Evolutionary conservation across 1,140 invertebrate species (phyloP).

Genomic region (Leptopilina boulardi): DNA sequence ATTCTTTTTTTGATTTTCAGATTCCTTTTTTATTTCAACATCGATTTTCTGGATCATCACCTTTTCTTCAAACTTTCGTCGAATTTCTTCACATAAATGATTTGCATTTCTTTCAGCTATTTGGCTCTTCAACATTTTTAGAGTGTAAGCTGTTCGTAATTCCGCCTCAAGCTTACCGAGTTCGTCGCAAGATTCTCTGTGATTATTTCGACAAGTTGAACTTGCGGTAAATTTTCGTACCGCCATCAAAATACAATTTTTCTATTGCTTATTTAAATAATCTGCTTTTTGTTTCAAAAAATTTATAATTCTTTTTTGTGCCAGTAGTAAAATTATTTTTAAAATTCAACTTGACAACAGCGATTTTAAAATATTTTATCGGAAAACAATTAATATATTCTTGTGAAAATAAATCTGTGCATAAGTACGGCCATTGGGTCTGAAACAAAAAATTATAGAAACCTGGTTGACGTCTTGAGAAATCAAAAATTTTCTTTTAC

Average conservation of each 20-base stretch:
- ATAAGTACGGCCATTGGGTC: slow-evolving; percentile 35
- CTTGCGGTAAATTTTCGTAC: neutral
- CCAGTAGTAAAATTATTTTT: slow-evolving; percentile 9
- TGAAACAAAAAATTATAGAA: slow-evolving; percentile 39
- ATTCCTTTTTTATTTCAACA: neutral
- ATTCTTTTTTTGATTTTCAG: neutral
- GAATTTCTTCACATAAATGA: slow-evolving; percentile 46
- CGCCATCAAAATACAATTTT: slow-evolving; percentile 38
- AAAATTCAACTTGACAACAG: neutral
- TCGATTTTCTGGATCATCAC: slow-evolving; percentile 39
- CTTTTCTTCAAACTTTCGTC: slow-evolving; percentile 45
- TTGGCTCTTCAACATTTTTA: slow-evolving; percentile 61
- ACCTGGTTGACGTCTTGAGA: neutral
- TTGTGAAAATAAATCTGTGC: slow-evolving; percentile 36
- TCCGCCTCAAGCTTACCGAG: slow-evolving; percentile 56
- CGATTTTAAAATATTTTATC: slow-evolving; percentile 19
- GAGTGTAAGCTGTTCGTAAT: slow-evolving; percentile 62
- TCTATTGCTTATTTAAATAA: slow-evolving; percentile 7
- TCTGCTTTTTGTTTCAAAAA: neutral
- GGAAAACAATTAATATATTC: slow-evolving; percentile 28
- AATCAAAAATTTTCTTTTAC: neutral
- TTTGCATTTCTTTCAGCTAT: slow-evolving; percentile 55
- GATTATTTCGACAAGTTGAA: slow-evolving; percentile 8
- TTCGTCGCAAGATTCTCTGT: slow-evolving; percentile 44
- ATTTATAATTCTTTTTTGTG: neutral